Evolutionary conservation across 2,888 invertebrate genomes (phyloP).

Genomic region (Halictus ligatus): DNA sequence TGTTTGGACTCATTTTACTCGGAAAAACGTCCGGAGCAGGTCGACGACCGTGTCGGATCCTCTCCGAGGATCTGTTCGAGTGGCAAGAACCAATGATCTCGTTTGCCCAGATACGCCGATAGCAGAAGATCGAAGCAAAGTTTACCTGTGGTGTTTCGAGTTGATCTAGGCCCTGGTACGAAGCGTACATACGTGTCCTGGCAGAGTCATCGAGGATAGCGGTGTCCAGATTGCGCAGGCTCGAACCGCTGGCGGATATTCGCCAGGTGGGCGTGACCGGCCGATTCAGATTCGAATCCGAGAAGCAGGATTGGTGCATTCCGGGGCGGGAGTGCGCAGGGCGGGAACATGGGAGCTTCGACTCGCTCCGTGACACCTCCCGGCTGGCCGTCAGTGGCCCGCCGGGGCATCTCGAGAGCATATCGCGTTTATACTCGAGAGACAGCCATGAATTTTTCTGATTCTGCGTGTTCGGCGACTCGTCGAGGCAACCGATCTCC

Average conservation of each 20-base stretch:
- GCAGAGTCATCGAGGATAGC: not conserved
- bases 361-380: conserved; percentile 35
- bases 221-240: not conserved
- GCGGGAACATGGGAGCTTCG: conserved; percentile 62
- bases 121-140: conserved; percentile 32
- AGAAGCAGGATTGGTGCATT: conserved; percentile 46
- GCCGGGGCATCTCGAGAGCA: conserved; percentile 6
- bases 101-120: not conserved
- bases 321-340: conserved; percentile 9
- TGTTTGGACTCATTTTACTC: not conserved
- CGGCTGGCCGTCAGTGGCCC: not conserved
- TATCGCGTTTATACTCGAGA: conserved; percentile 66
- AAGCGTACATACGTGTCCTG: conserved; percentile 49
- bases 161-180: conserved; percentile 59
- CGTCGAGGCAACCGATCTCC: conserved; percentile 44
- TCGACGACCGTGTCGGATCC: accelerated
- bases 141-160: conserved; percentile 65
- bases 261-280: not conserved
- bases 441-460: conserved; percentile 71
- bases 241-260: not conserved
- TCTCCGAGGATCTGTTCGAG: not conserved
- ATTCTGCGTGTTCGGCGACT: conserved; percentile 75
- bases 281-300: conserved; percentile 50
- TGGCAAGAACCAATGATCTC: not conserved
- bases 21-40: not conserved